Percentiles rank a stretch among this genome's conserved stretches.
Evolutionary conservation across 1,140 invertebrate genomes (phyloP).

Genomic region (Achatina immaculata): DNA sequence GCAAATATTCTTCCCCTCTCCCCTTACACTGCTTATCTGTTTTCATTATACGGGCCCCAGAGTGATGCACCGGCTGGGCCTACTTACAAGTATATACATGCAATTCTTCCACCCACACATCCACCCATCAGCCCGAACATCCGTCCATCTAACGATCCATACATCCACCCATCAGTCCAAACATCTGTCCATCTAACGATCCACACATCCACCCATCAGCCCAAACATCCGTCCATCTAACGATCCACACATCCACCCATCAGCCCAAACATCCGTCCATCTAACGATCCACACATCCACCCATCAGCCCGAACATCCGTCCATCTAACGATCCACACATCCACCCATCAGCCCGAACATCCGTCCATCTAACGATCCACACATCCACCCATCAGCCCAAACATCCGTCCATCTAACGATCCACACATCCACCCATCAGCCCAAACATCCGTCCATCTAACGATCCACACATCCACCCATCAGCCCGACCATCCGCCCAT

Average conservation of each 20-base stretch:
- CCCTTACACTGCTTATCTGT: too few relatives aligned
- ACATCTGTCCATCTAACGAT: too few relatives aligned
- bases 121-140: too few relatives aligned
- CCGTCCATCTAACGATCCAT: too few relatives aligned
- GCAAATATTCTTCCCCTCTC: too few relatives aligned
- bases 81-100: too few relatives aligned
- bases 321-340: background rate
- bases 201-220: too few relatives aligned
- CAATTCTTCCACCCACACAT: too few relatives aligned
- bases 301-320: background rate
- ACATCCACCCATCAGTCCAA: too few relatives aligned
- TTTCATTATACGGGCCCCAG: too few relatives aligned
- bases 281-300: background rate
- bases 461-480: conserved; percentile 2
- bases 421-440: background rate
- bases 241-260: background rate
- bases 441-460: background rate
- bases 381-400: background rate
- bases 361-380: background rate
- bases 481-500: background rate
- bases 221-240: too few relatives aligned
- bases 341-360: background rate
- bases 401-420: background rate
- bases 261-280: background rate
- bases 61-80: too few relatives aligned